Conservation (phyloP, 2,888 invertebrate genomes). For the Noctua pronuba region DNA sequence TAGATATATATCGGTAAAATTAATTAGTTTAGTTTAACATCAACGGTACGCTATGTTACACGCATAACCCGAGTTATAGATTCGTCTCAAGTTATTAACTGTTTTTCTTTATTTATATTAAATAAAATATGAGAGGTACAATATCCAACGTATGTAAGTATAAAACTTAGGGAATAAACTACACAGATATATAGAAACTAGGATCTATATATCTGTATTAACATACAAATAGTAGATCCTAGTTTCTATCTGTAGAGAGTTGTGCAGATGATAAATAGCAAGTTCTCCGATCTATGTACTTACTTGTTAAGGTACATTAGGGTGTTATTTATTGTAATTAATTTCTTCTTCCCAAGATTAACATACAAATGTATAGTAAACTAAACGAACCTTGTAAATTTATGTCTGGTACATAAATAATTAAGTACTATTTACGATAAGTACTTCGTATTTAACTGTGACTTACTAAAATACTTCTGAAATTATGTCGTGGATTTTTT, state of each 20-base stretch:
- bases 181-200: too few relatives aligned
- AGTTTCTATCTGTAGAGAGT: neutral
- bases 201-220: too few relatives aligned
- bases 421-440: neutral
- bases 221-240: neutral
- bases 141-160: neutral
- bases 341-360: neutral
- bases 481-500: neutral
- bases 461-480: neutral
- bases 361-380: neutral
- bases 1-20: neutral
- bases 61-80: neutral
- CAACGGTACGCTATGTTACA: constrained; percentile 9
- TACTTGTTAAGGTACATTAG: neutral
- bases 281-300: neutral
- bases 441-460: neutral
- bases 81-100: neutral
- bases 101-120: neutral
- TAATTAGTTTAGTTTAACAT: constrained; percentile 18
- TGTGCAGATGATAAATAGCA: neutral
- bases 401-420: constrained; percentile 5
- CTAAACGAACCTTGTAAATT: neutral
- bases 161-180: neutral
- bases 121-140: neutral
- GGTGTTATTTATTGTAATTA: neutral